Conservation (phyloP, 2,113 vertebrate genomes). For the Isichthys henryi region DNA sequence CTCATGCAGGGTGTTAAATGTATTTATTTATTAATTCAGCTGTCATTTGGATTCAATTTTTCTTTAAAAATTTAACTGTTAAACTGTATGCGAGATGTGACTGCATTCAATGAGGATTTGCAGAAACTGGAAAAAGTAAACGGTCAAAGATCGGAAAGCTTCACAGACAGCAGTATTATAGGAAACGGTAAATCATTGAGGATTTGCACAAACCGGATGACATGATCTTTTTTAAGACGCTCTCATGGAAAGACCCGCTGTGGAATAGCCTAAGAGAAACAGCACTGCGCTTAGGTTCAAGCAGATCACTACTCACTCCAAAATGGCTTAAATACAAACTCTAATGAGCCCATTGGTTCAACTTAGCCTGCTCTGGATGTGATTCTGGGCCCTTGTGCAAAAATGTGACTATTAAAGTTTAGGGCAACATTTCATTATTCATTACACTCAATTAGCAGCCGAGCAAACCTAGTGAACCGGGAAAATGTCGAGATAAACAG, state of each 20-base stretch:
- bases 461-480: not conserved
- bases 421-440: conserved; percentile 11
- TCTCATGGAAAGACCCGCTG: not conserved
- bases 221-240: not conserved
- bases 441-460: not conserved
- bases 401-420: not conserved
- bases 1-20: not conserved
- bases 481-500: not conserved
- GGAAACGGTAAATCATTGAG: not conserved
- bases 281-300: not conserved
- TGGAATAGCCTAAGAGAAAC: not conserved
- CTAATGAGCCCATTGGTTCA: not conserved
- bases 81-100: not conserved
- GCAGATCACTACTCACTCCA: not conserved
- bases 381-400: not conserved
- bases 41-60: not conserved
- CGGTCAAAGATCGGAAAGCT: not conserved
- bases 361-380: not conserved
- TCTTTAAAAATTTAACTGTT: not conserved
- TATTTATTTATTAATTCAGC: not conserved
- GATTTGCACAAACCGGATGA: not conserved
- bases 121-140: not conserved
- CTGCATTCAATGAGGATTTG: not conserved
- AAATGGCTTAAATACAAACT: not conserved
- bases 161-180: not conserved